Evolutionary conservation across 1,140 invertebrate species (phyloP), one percentile per base, ranked within the genome.

Genomic region (Temnothorax longispinosus): DNA sequence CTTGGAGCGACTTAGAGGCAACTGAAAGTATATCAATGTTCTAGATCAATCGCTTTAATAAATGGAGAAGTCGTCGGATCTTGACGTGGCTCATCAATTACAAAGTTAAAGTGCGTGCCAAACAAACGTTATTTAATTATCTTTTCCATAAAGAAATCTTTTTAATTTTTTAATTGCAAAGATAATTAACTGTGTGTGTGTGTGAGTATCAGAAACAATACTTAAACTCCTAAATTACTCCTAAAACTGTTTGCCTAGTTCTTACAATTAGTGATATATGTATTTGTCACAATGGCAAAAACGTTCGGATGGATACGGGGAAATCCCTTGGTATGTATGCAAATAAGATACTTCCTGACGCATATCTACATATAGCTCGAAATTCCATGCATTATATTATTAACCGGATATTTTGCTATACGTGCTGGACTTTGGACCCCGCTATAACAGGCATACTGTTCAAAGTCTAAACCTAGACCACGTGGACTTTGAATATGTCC

Each of bases 291-390:
- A 44, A 18, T 44, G 21, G 7, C 2, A 27, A 3, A 6, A 4
- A 80, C 2, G 10, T 54, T 44, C 0, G 3, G 15, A 41, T 13
- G 10, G n/a, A 41, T 65, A 13, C 6, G 3, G n/a, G 8, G 6
- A 56, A 41, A 35, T 80, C n/a, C 15, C 32, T 27, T 35, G 3
- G 3, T 27, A 8, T 4, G 6, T 38, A 54, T 67, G 18, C 44
- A 78, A 67, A 81, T 81, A 13, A 3, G 6, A 38, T 38, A 38
- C 38, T 78, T 67, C 13, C 62, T 69, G 21, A 56, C 32, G 15
- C 27, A 80, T 41, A 38, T 21, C 38, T 21, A 32, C n/a, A 41
- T 32, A 18, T 64, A 78, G 8, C n/a, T n/a, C 1, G n/a, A 52
- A 65, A 71, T 56, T 56, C 35, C 15, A 11, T 13, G 21, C 11